A percentile compares a stretch with the other conserved stretches of the same genome.
phyloP scores from a whole-genome alignment of 2,888 invertebrate species.

The Gastrophysa polygoni region DNA sequence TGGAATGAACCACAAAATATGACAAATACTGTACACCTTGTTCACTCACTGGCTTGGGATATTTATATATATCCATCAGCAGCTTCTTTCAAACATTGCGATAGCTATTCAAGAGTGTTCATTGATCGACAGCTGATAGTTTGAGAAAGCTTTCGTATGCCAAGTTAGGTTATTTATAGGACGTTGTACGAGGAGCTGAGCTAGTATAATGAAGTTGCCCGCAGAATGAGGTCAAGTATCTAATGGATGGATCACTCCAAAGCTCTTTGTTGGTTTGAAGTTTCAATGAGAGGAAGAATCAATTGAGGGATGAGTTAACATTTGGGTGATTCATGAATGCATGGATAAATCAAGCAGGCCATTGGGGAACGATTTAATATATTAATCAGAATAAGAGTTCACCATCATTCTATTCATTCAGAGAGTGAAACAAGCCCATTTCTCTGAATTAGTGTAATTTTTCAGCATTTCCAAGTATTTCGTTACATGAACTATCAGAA shows the following conservation, averaged over 20 bases:
- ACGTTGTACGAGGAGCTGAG: not conserved
- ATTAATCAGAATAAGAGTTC: too few species aligned
- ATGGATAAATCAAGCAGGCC: not conserved
- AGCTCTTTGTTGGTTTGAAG: not conserved
- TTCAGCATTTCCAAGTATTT: too few species aligned
- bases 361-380: too few species aligned
- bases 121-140: not conserved
- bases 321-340: not conserved
- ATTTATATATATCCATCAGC: too few species aligned
- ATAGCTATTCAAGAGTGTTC: not conserved
- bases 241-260: not conserved
- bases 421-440: too few species aligned
- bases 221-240: not conserved
- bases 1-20: too few species aligned
- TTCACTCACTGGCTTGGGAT: too few species aligned
- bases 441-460: too few species aligned
- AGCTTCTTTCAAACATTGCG: too few species aligned
- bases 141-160: not conserved
- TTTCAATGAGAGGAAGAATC: not conserved
- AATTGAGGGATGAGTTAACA: not conserved
- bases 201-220: not conserved
- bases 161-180: not conserved
- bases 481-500: too few species aligned
- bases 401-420: too few species aligned
- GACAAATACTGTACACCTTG: too few species aligned